These are phyloP conservation scores for Platyscapa corneri DNA, from an alignment of 1,140 invertebrate genomes.

Conservation along the genomic window DNA sequence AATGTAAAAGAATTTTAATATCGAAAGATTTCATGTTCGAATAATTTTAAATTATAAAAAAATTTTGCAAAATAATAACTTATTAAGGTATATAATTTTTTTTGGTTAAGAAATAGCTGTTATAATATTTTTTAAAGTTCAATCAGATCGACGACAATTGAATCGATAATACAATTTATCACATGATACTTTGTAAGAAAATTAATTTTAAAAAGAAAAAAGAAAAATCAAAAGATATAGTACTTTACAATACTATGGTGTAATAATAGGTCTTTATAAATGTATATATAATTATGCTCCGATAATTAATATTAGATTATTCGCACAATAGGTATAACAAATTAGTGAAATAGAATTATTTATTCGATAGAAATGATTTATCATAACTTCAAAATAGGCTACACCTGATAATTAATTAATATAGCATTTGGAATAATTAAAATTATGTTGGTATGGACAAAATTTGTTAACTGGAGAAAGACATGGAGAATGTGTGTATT, in stretches of 20 bases:
- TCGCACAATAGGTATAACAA: background rate
- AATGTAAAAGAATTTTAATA: too few species aligned
- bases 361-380: constrained; percentile 30
- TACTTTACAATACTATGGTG: background rate
- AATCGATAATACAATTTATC: too few species aligned
- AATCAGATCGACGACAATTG: too few species aligned
- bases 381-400: background rate
- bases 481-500: background rate
- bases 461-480: background rate
- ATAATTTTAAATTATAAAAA: too few species aligned
- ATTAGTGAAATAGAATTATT: background rate
- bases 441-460: constrained; percentile 2
- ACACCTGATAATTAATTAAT: background rate
- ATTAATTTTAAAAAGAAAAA: background rate
- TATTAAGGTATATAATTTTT: too few species aligned
- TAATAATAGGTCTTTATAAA: constrained; percentile 24
- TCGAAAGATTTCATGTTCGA: too few species aligned
- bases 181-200: background rate
- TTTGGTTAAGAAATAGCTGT: too few species aligned
- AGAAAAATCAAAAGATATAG: background rate
- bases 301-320: constrained; percentile 43
- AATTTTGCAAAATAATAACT: too few species aligned
- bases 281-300: constrained; percentile 36
- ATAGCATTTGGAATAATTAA: background rate
- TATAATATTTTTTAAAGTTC: too few species aligned